Percentiles rank a stretch among this genome's conserved stretches.
phyloP scores from a whole-genome alignment of 2,797 vertebrate genomes.

The Halcyon leucocephala region DNA sequence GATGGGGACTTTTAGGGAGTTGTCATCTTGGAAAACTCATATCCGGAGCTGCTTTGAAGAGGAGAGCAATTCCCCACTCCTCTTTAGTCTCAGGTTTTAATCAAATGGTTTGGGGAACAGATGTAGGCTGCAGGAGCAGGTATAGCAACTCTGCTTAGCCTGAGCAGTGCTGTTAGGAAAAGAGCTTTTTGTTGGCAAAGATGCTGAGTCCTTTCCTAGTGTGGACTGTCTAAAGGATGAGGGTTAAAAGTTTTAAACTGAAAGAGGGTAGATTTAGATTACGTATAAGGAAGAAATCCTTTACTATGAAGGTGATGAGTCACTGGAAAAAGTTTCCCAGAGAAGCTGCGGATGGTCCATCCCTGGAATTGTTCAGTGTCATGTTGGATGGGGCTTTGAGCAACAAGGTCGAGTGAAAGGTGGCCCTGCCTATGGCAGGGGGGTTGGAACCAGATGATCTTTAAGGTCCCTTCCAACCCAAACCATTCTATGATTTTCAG shows the following conservation, averaged over 20 bases:
- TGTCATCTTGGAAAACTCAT: slow-evolving; percentile 3
- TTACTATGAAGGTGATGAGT: background rate
- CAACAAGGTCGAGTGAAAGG: background rate
- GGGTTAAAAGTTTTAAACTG: background rate
- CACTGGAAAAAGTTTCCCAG: background rate
- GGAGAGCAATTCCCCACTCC: background rate
- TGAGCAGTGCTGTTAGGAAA: background rate
- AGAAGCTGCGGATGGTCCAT: background rate
- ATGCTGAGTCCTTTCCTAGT: accelerated
- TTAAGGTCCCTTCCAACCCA: background rate
- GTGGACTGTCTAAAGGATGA: background rate
- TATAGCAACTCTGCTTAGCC: background rate
- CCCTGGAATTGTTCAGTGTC: background rate
- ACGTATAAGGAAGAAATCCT: background rate
- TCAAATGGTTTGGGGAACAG: background rate
- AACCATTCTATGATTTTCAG: background rate
- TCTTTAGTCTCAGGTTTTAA: background rate
- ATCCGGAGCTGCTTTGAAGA: background rate
- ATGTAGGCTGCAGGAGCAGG: background rate
- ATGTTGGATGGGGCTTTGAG: background rate
- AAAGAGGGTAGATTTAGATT: background rate
- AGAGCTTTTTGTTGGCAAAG: background rate
- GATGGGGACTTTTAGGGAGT: background rate
- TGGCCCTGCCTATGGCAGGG: background rate
- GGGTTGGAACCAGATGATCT: background rate